phyloP scores from a whole-genome alignment of 2,113 vertebrate genomes.

The Leuciscus idus region DNA sequence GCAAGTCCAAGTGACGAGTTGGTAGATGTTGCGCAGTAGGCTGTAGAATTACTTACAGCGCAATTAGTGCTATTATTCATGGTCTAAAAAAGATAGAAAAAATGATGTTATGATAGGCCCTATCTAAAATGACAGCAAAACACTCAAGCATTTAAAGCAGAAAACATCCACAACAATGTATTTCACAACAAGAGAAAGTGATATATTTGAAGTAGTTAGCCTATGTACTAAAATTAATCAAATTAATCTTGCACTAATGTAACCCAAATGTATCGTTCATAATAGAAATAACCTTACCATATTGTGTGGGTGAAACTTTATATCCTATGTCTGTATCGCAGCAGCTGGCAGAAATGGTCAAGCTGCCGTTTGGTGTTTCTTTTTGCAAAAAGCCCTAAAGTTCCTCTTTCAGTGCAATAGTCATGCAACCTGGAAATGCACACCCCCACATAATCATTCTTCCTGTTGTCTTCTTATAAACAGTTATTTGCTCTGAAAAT shows the following conservation, averaged over 20 bases:
- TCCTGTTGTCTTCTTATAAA: constrained; percentile 25
- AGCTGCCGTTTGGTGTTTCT: neutral
- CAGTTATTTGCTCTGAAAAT: neutral
- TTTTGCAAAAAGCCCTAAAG: constrained; percentile 1
- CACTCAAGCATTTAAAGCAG: neutral
- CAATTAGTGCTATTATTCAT: fast-evolving
- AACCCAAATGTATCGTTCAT: neutral
- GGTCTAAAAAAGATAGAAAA: neutral
- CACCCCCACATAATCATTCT: constrained; percentile 21
- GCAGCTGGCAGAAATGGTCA: constrained; percentile 1
- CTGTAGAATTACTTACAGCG: fast-evolving
- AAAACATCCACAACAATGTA: neutral
- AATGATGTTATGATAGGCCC: neutral
- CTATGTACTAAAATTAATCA: neutral
- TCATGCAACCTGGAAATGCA: constrained; percentile 34
- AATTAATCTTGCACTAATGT: neutral
- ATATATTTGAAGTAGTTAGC: neutral
- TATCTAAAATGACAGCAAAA: neutral
- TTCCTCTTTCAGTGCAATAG: constrained; percentile 36
- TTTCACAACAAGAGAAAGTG: neutral
- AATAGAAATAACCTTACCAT: neutral
- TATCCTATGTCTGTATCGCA: neutral
- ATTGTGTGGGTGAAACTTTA: neutral
- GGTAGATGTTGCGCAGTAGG: fast-evolving
- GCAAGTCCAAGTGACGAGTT: neutral